Percentiles rank a stretch among this genome's conserved stretches.
These are phyloP conservation scores for Champsocephalus esox DNA, from an alignment of 2,797 vertebrate species.

Conservation along the genomic window DNA sequence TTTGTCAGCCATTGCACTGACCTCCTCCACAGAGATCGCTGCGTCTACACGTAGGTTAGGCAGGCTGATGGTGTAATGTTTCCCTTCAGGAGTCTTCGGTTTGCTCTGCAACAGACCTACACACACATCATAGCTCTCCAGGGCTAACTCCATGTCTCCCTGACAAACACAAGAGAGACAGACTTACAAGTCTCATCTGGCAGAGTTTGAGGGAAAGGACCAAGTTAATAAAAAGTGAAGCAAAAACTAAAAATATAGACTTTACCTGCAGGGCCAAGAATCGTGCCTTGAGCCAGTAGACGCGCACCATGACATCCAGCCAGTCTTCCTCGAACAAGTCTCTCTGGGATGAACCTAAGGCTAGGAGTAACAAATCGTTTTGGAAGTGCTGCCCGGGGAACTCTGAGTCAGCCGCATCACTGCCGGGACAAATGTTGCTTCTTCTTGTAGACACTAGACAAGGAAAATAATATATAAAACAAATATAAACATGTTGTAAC, in stretches of 20 bases:
- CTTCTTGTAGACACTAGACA: conserved; percentile 87
- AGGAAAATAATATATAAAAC: background rate
- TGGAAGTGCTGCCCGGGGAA: conserved; percentile 92
- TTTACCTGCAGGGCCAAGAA: conserved; percentile 93
- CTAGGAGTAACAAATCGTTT: conserved; percentile 91
- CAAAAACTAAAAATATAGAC: background rate
- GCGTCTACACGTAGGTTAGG: conserved; percentile 93
- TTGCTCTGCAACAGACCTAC: conserved; percentile 90
- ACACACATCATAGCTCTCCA: conserved; percentile 96
- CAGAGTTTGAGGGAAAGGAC: background rate
- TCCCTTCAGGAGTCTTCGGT: conserved; percentile 75
- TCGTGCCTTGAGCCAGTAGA: conserved; percentile 96
- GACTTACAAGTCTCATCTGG: background rate
- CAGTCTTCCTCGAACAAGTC: conserved; percentile 93
- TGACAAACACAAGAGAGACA: conserved; percentile 64
- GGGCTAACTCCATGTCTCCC: conserved; percentile 97
- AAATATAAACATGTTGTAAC: background rate
- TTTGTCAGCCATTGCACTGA: conserved; percentile 60
- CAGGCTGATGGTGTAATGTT: conserved; percentile 84
- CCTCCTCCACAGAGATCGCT: conserved; percentile 94
- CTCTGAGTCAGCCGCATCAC: conserved; percentile 86
- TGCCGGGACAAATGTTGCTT: conserved; percentile 70
- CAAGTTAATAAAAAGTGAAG: background rate
- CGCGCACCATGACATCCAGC: conserved; percentile 91
- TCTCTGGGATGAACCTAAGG: conserved; percentile 92